phyloP scores from a whole-genome alignment of 2,888 invertebrate species.

The Schizotus pectinicornis region DNA sequence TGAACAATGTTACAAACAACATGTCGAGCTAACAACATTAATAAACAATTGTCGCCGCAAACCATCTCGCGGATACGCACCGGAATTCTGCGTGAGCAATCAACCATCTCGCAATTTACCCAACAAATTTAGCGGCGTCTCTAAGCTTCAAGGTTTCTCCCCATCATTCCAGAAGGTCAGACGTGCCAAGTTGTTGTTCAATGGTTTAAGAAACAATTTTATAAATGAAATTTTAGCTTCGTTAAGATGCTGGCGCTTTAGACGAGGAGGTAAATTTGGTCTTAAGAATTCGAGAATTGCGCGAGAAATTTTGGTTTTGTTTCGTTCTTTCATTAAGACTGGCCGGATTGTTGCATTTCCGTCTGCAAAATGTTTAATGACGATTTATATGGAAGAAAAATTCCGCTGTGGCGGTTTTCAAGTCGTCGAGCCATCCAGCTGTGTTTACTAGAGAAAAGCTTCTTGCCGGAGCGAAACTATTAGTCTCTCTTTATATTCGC shows the following conservation, averaged over 20 bases:
- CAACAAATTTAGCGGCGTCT: no score
- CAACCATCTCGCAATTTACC: background rate
- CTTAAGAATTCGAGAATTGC: background rate
- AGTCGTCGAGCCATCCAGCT: background rate
- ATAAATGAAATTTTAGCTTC: no score
- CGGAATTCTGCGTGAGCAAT: background rate
- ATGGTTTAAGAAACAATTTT: no score
- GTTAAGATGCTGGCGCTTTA: no score
- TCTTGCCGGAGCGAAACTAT: slow-evolving; percentile 29
- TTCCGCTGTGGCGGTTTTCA: background rate
- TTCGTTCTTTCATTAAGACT: background rate
- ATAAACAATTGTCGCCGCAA: background rate
- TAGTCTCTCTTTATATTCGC: slow-evolving; percentile 34
- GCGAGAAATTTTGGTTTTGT: background rate
- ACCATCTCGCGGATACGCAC: no score
- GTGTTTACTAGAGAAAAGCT: slow-evolving; percentile 1
- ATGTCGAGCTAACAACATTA: background rate
- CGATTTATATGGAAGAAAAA: background rate
- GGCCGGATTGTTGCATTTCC: no score
- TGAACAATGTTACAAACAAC: background rate
- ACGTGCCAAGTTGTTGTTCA: no score
- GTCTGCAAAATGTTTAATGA: background rate
- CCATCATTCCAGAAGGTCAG: no score
- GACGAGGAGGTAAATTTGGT: no score
- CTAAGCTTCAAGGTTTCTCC: background rate